These are phyloP conservation scores for Penaeus japonicus DNA, from an alignment of 1,140 invertebrate species.

Conservation along the genomic window DNA sequence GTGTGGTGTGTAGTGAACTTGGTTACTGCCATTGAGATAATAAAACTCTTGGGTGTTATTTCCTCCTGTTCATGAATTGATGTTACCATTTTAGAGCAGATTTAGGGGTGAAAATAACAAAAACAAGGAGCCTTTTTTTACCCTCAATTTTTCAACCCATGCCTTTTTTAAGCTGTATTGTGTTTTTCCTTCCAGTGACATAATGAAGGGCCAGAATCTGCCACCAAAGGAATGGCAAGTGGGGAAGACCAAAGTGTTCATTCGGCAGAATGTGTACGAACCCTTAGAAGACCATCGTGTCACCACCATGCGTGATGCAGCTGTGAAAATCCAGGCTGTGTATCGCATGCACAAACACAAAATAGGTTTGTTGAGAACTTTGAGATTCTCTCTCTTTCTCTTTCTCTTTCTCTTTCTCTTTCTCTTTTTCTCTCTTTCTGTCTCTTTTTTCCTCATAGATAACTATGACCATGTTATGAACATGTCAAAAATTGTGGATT, in stretches of 20 bases:
- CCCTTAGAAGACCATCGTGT: conserved; percentile 83
- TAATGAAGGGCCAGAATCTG: conserved; percentile 72
- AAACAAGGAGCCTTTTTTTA: neutral
- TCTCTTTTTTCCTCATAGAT: too few species aligned
- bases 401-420: neutral
- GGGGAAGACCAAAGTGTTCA: conserved; percentile 88
- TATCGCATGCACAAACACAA: conserved; percentile 73
- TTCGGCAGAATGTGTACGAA: conserved; percentile 84
- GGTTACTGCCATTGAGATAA: neutral
- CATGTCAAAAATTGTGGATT: too few species aligned
- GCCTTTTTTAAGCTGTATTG: conserved; percentile 18
- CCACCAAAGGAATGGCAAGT: conserved; percentile 86
- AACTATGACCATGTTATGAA: too few species aligned
- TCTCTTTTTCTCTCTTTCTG: neutral
- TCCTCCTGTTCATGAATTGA: too few species aligned
- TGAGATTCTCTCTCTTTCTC: neutral
- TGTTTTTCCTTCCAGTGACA: conserved; percentile 60
- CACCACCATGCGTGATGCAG: conserved; percentile 74
- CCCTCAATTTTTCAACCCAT: neutral
- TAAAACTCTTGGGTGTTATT: too few species aligned
- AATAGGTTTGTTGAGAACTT: conserved; percentile 67
- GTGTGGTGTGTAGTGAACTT: conserved; percentile 43
- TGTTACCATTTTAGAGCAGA: neutral
- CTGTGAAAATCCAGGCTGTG: conserved; percentile 81
- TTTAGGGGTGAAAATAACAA: neutral